Evolutionary conservation across 2,113 vertebrate genomes (phyloP).

Genomic region (Percina caprodes): DNA sequence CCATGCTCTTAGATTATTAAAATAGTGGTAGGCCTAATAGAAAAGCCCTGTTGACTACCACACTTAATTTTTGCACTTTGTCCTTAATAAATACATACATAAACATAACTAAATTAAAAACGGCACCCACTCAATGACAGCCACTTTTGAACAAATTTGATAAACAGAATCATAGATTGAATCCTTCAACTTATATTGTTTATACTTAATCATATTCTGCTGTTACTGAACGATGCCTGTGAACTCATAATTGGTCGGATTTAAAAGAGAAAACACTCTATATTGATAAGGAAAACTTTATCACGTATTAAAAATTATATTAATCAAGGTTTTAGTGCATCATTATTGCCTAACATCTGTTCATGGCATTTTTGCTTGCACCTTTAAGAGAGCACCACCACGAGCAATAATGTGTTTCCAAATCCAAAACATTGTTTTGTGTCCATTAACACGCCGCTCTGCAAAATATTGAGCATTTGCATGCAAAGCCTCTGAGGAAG

Average conservation of each 20-base stretch:
- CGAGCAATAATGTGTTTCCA: not conserved
- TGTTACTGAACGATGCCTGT: not conserved
- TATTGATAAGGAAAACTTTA: not conserved
- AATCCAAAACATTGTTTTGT: not conserved
- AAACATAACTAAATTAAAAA: not conserved
- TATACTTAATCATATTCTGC: not conserved
- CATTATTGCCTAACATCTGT: not conserved
- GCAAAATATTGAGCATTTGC: not conserved
- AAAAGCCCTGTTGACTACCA: not conserved
- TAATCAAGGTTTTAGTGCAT: not conserved
- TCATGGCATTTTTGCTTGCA: not conserved
- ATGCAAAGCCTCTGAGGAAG: not conserved
- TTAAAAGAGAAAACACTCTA: not conserved
- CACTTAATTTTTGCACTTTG: not conserved
- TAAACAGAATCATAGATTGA: not conserved
- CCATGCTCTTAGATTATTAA: too few relatives aligned
- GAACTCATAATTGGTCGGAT: not conserved
- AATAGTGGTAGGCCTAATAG: not conserved
- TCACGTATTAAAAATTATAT: not conserved
- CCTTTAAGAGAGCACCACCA: conserved; percentile 1
- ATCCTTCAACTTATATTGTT: not conserved
- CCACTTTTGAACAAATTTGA: not conserved
- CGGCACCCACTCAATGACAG: not conserved
- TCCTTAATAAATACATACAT: not conserved
- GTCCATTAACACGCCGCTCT: not conserved